Evolutionary conservation across 2,888 invertebrate genomes (phyloP), one percentile per base, ranked within the genome.

Genomic region (Operophtera brumata): DNA sequence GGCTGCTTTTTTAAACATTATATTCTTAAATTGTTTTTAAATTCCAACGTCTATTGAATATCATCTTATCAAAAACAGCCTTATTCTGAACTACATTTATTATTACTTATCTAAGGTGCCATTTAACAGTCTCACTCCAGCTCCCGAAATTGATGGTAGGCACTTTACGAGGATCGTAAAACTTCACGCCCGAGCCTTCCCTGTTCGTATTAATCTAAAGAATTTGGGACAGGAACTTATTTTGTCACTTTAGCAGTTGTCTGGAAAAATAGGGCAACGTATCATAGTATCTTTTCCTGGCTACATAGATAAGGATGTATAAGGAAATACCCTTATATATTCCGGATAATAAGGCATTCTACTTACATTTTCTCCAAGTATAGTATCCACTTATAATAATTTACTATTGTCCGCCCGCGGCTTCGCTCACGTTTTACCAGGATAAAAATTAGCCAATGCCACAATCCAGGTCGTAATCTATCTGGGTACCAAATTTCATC

Each of bases 91-190:
- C 56, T 52, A 52, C 53, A 54, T 58, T 51, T 54, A 54, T 49
- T 54, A 54, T 58, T 50, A 54, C 54, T 57, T 59, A 59, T 54
- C 54, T 52, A 50, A 44, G 58, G 51, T 54, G 50, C 50, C 54
- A 52, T 57, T 66, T 61, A 54, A 53, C 55, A 57, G 57, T 57
- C 48, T 61, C 49, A 50, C 58, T 61, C 48, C 32, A 49, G 50
- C 61, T 54, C 56, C 59, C 54, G 42, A 61, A 66, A 65, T 69
- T 62, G 64, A 66, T 61, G 59, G 57, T 54, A 59, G 59, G 61
- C 59, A 61, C 52, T 73, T 71, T 69, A 70, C 64, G 58, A 55
- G 36, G 47, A 47, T 65, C 67, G 61, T 71, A 71, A 71, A 70
- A 67, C 51, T 60, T 50, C 61, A 57, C 61, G 61, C 54, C 57